Conservation (phyloP, 2,888 invertebrate genomes). For the Tillus elongatus region DNA sequence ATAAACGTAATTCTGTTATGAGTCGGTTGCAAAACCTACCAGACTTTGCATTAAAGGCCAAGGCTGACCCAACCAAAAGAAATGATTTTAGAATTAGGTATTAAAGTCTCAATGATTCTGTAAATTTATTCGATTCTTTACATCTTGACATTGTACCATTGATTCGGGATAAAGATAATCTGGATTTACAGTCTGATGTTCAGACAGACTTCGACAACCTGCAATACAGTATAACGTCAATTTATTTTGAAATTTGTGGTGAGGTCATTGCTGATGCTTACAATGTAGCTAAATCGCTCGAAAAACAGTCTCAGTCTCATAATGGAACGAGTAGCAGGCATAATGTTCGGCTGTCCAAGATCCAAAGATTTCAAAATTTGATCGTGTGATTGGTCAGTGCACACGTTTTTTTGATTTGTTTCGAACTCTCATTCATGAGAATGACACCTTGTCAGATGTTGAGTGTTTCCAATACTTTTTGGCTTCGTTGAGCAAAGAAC, state of each 20-base stretch:
- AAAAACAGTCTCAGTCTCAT: too few relatives aligned
- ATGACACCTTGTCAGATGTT: background rate
- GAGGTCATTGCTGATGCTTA: too few relatives aligned
- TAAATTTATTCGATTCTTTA: background rate
- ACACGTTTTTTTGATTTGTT: background rate
- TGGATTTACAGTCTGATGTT: background rate
- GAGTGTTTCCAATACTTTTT: background rate
- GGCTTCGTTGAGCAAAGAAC: background rate
- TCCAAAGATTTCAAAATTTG: background rate
- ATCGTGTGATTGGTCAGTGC: background rate
- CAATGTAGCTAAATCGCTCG: too few relatives aligned
- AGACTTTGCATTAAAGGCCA: background rate
- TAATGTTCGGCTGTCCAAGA: too few relatives aligned
- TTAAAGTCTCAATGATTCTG: background rate
- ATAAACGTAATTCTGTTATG: too few relatives aligned
- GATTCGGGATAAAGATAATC: background rate
- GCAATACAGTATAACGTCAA: background rate
- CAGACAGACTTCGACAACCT: too few relatives aligned
- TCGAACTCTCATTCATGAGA: background rate
- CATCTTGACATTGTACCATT: background rate
- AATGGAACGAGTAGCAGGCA: too few relatives aligned
- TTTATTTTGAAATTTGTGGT: background rate
- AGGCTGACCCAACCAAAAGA: background rate
- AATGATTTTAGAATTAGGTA: background rate
- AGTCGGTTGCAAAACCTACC: too few relatives aligned